Evolutionary conservation across 2,797 vertebrate genomes (phyloP).

Genomic region (Poeciliopsis infans): DNA sequence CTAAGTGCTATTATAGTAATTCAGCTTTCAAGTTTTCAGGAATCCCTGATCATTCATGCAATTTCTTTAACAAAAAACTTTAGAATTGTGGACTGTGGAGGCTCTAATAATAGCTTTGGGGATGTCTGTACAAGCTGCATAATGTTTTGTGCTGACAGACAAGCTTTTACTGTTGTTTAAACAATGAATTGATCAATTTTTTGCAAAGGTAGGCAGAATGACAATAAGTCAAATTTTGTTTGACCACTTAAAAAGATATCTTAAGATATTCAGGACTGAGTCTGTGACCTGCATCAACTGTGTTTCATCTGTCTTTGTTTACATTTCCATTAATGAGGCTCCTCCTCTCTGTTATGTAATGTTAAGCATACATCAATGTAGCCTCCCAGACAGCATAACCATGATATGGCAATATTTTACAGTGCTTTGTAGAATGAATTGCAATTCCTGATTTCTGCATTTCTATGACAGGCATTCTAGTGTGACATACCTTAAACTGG

Average conservation of each 20-base stretch:
- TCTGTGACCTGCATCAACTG: background rate
- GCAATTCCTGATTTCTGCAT: background rate
- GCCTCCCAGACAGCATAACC: background rate
- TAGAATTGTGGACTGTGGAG: too few species aligned
- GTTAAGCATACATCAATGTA: background rate
- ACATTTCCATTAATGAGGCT: background rate
- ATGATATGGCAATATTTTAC: background rate
- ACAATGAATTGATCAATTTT: background rate
- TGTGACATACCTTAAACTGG: slow-evolving; percentile 45
- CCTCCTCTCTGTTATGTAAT: background rate
- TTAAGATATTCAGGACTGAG: background rate
- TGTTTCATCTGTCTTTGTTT: background rate
- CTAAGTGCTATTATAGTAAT: too few species aligned
- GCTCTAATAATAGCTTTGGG: too few species aligned
- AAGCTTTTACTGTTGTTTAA: background rate
- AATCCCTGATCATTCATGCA: too few species aligned
- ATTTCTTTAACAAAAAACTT: too few species aligned
- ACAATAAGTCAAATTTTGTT: background rate
- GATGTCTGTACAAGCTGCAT: too few species aligned
- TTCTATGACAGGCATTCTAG: slow-evolving; percentile 21
- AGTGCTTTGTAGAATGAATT: background rate
- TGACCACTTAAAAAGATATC: background rate
- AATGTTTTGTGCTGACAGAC: too few species aligned
- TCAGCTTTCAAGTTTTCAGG: too few species aligned
- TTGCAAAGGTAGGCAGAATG: background rate